Percentiles rank a stretch among this genome's conserved stretches.
Evolutionary conservation across 2,797 vertebrate genomes (phyloP).

Genomic region (Dendrocincla fuliginosa): DNA sequence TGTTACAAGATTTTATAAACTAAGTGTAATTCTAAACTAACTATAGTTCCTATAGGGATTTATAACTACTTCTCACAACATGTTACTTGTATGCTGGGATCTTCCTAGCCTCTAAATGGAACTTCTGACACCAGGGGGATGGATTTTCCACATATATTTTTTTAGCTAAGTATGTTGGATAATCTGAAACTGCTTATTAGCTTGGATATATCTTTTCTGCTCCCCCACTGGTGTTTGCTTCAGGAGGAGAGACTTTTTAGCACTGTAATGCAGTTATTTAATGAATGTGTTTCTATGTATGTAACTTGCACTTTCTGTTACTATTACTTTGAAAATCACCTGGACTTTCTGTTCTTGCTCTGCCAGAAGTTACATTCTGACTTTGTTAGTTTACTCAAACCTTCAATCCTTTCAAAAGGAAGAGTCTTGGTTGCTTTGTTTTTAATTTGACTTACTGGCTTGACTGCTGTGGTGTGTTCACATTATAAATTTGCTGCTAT

Average conservation of each 20-base stretch:
- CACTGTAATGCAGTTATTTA: background rate
- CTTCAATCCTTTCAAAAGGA: background rate
- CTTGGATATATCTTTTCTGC: background rate
- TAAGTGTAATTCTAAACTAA: background rate
- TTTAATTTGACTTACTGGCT: background rate
- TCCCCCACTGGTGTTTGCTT: background rate
- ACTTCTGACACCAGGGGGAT: background rate
- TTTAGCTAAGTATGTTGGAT: background rate
- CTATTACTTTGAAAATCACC: background rate
- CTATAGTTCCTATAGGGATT: rapidly evolving
- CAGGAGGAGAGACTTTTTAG: background rate
- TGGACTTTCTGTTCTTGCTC: background rate
- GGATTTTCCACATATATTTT: background rate
- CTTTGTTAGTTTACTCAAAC: background rate
- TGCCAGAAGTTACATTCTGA: background rate
- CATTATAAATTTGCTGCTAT: background rate
- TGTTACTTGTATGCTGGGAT: background rate
- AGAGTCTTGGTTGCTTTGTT: background rate
- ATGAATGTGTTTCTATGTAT: background rate
- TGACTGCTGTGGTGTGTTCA: background rate
- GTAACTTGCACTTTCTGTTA: background rate
- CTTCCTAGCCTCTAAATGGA: background rate
- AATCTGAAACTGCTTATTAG: background rate
- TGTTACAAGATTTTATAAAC: rapidly evolving
- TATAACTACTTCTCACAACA: rapidly evolving